A percentile compares a stretch with the other conserved stretches of the same genome.
phyloP scores from a whole-genome alignment of 2,797 vertebrate species.

The Pangasius djambal region DNA sequence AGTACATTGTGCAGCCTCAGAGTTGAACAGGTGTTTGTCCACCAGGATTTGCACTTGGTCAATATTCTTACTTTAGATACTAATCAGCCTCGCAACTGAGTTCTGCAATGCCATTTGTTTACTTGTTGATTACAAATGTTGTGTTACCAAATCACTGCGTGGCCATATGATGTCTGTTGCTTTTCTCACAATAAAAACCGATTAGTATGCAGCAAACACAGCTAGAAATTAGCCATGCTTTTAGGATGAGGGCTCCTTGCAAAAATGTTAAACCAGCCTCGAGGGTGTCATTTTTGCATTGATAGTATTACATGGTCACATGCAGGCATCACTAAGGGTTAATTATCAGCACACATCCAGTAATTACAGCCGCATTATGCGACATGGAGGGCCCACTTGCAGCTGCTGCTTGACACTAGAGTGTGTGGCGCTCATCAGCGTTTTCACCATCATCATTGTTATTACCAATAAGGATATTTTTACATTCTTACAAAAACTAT shows the following conservation, averaged over 20 bases:
- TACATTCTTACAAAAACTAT: not conserved
- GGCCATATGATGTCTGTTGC: not conserved
- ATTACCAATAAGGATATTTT: conserved; percentile 1
- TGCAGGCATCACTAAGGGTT: conserved; percentile 45
- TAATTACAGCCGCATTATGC: conserved; percentile 54
- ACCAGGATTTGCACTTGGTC: not conserved
- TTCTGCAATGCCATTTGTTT: conserved; percentile 14
- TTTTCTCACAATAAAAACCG: not conserved
- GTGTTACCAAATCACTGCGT: not conserved
- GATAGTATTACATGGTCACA: conserved; percentile 39
- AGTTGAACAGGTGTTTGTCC: not conserved
- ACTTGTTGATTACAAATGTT: no score
- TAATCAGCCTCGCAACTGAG: not conserved
- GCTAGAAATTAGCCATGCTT: conserved; percentile 32
- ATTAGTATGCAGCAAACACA: conserved; percentile 26
- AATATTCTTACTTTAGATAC: not conserved
- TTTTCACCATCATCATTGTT: conserved; percentile 29
- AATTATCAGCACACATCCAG: conserved; percentile 51
- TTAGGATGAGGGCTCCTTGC: conserved; percentile 8
- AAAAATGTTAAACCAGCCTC: conserved; percentile 27
- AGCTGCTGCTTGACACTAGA: conserved; percentile 37
- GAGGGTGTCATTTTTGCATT: conserved; percentile 33
- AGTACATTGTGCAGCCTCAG: not conserved
- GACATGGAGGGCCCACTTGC: conserved; percentile 40
- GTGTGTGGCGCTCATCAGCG: conserved; percentile 42